Evolutionary conservation across 2,888 invertebrate genomes (phyloP).

Genomic region (Zaprionus bogoriensis): DNA sequence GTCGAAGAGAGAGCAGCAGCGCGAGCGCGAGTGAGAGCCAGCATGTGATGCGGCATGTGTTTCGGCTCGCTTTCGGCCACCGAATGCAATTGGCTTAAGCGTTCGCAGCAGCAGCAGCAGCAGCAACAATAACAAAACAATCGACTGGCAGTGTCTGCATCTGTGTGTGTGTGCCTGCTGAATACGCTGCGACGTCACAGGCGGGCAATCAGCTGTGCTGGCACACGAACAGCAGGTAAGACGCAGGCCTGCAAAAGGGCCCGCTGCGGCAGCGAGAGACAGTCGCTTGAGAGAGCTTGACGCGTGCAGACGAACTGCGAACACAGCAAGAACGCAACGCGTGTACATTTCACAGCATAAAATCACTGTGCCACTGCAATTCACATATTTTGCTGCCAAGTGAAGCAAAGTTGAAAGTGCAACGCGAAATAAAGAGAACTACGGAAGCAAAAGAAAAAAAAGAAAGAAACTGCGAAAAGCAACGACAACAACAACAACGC

Average conservation of each 20-base stretch:
- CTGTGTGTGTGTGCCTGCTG: conserved; percentile 36
- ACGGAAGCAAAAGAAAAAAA: too few relatives aligned
- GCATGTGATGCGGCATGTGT: conserved; percentile 55
- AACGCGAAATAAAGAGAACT: not conserved
- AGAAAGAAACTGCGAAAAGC: not conserved
- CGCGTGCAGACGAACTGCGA: conserved; percentile 46
- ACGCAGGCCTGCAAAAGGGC: conserved; percentile 42
- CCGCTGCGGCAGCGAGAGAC: conserved; percentile 33
- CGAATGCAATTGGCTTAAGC: conserved; percentile 76
- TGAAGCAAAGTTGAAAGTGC: not conserved
- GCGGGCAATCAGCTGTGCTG: conserved; percentile 63
- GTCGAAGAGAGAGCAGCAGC: conserved; percentile 12
- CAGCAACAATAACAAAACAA: conserved; percentile 42
- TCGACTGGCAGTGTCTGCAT: not conserved
- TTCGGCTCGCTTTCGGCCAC: conserved; percentile 41
- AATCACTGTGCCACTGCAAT: conserved; percentile 2
- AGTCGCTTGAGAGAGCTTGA: conserved; percentile 79
- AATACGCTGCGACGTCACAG: conserved; percentile 59
- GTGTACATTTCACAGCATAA: not conserved
- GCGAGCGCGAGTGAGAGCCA: conserved; percentile 26
- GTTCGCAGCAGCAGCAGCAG: conserved; percentile 45
- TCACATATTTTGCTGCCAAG: not conserved
- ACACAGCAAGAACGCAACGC: conserved; percentile 1
- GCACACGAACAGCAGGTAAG: conserved; percentile 60
- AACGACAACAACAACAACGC: not conserved